These are phyloP conservation scores for Elysia chlorotica DNA, from an alignment of 1,140 invertebrate species.

Conservation along the genomic window DNA sequence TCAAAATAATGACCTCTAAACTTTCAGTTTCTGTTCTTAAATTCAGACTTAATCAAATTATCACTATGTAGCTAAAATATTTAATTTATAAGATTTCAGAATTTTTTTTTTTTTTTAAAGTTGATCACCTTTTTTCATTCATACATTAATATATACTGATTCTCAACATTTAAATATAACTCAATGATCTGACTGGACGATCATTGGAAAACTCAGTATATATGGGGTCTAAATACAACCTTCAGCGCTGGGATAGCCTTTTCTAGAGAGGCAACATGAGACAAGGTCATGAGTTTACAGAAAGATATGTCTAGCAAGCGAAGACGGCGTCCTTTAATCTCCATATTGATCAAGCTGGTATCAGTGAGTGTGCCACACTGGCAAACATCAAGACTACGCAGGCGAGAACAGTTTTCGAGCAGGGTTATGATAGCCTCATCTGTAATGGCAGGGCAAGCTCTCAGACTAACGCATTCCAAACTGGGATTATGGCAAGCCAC, in stretches of 20 bases:
- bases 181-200: too few relatives aligned
- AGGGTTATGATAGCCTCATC: neutral
- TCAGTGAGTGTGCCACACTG: slow-evolving; percentile 14
- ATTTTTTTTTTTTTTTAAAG: too few relatives aligned
- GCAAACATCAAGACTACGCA: neutral
- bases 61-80: too few relatives aligned
- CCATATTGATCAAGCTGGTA: neutral
- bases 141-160: too few relatives aligned
- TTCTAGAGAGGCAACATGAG: neutral
- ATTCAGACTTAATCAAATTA: too few relatives aligned
- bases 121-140: too few relatives aligned
- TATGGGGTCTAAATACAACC: slow-evolving; percentile 6
- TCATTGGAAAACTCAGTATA: too few relatives aligned
- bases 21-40: too few relatives aligned
- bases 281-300: neutral
- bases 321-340: neutral
- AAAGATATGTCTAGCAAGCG: slow-evolving; percentile 9
- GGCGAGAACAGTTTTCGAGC: neutral
- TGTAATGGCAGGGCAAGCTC: neutral
- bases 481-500: slow-evolving; percentile 7
- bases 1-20: too few relatives aligned
- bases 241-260: neutral
- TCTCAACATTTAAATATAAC: too few relatives aligned
- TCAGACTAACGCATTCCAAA: slow-evolving; percentile 1
- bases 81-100: too few relatives aligned